Percentiles rank a stretch among this genome's conserved stretches.
Evolutionary conservation across 1,140 invertebrate genomes (phyloP).

Genomic region (Helicorthomorpha holstii): DNA sequence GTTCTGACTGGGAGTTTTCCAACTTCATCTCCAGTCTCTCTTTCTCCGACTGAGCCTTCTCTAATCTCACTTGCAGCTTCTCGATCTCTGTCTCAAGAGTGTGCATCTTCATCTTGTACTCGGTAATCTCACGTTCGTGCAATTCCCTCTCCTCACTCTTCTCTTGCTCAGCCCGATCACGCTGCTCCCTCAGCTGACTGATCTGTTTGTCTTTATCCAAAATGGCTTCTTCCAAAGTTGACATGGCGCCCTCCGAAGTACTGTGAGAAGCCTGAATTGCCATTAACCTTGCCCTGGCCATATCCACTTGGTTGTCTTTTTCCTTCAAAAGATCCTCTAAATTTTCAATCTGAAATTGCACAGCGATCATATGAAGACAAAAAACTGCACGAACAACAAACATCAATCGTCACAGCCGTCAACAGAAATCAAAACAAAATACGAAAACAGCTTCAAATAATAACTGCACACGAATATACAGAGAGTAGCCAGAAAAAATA

Average conservation of each 20-base stretch:
- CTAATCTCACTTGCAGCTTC: slow-evolving; percentile 65
- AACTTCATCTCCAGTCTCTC: slow-evolving; percentile 75
- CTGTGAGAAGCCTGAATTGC: slow-evolving; percentile 85
- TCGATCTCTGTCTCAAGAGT: slow-evolving; percentile 71
- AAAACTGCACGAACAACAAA: too few relatives aligned
- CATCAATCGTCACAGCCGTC: too few relatives aligned
- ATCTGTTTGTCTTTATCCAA: slow-evolving; percentile 95
- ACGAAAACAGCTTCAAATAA: too few relatives aligned
- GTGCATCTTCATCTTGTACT: slow-evolving; percentile 76
- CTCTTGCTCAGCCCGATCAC: slow-evolving; percentile 90
- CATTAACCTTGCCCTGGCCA: slow-evolving; percentile 70
- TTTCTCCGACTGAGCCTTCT: slow-evolving; percentile 72
- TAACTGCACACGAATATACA: too few relatives aligned
- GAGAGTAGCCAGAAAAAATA: too few relatives aligned
- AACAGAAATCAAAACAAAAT: too few relatives aligned
- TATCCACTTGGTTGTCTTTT: slow-evolving; percentile 94
- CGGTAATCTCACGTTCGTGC: slow-evolving; percentile 80
- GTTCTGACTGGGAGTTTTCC: slow-evolving; percentile 77
- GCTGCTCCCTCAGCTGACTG: slow-evolving; percentile 71
- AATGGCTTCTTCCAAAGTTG: slow-evolving; percentile 85
- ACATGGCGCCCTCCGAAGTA: slow-evolving; percentile 75
- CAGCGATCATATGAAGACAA: too few relatives aligned
- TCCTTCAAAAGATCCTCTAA: slow-evolving; percentile 91
- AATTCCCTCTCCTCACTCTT: slow-evolving; percentile 86
- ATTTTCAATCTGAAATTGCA: slow-evolving; percentile 74